A percentile compares a stretch with the other conserved stretches of the same genome.
phyloP scores from a whole-genome alignment of 2,797 vertebrate genomes.

The Sternarchorhynchus goeldii region DNA sequence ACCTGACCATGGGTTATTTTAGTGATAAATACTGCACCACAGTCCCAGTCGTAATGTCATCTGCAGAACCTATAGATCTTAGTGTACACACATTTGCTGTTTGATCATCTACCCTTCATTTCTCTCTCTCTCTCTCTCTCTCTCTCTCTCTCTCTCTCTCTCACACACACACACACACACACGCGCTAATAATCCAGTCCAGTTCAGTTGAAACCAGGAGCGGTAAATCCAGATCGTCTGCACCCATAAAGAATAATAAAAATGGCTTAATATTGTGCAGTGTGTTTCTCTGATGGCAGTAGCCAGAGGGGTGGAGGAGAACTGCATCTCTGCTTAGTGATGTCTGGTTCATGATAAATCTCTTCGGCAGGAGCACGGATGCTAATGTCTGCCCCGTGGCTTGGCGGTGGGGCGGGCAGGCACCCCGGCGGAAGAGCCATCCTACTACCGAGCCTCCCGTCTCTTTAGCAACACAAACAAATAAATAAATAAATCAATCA shows the following conservation, averaged over 20 bases:
- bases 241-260: slow-evolving; percentile 76
- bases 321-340: slow-evolving; percentile 71
- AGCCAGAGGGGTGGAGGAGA: slow-evolving; percentile 60
- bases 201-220: slow-evolving; percentile 61
- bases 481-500: background rate
- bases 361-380: slow-evolving; percentile 67
- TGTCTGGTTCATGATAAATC: slow-evolving; percentile 76
- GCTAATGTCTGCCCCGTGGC: slow-evolving; percentile 77
- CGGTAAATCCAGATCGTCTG: slow-evolving; percentile 71
- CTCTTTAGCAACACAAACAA: slow-evolving; percentile 22
- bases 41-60: slow-evolving; percentile 68
- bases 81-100: background rate
- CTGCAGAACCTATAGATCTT: slow-evolving; percentile 65
- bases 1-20: slow-evolving; percentile 51
- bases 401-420: slow-evolving; percentile 50
- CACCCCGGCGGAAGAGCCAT: slow-evolving; percentile 59
- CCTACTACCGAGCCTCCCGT: slow-evolving; percentile 66
- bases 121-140: slow-evolving; percentile 1
- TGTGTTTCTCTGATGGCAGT: slow-evolving; percentile 55
- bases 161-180: slow-evolving; percentile 11
- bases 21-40: slow-evolving; percentile 61
- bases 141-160: slow-evolving; percentile 4
- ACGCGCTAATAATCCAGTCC: slow-evolving; percentile 69
- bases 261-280: slow-evolving; percentile 54
- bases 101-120: no score